Evolutionary conservation across 2,113 vertebrate genomes (phyloP), one percentile per base, ranked within the genome.

Genomic region (Catharus fuscescens): DNA sequence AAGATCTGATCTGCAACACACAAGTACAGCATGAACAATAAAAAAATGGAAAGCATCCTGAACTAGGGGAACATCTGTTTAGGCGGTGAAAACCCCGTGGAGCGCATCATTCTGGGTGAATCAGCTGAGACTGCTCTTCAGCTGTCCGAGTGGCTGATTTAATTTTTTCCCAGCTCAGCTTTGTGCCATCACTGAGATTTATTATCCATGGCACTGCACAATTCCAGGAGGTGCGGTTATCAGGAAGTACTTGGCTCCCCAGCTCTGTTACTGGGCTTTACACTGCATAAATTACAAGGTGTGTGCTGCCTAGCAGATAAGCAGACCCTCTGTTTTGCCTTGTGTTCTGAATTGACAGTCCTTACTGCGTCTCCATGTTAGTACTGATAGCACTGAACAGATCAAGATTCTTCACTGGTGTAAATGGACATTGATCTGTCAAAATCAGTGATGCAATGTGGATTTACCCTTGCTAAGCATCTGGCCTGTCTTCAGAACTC

Each of bases 21-120:
- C 60, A 79, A 76, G 93, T 90, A 86, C 36, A 76, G 81, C 53
- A 64, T 24, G 91, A 85, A 67, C 85, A 73, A 65, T 12, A n/a
- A 59, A 92, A 90, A 95, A 94, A 93, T 83, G 80, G 81, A 94
- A 95, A 94, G 85, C 92, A 95, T 95, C 88, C 90, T 96, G 60
- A 72, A 73, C 69, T 61, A 61, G 26, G 31, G 83, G 64, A 96
- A 95, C 95, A 96, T 93, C 91, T 95, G 92, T 36, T 91, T 34
- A 71, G 79, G 94, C 5, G 14, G 69, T 82, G 85, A 93, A 96
- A 95, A 86, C 86, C 88, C 76, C 32, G 24, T 78, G 85, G 69
- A 86, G 85, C 61, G 87, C 82, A 82, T 93, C 70, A 83, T 89
- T 94, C 94, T 88, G 92, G 88, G 90, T 89, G 93, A 97, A 94